phyloP scores from a whole-genome alignment of 1,140 invertebrate genomes.

The Drosophila carrolli region DNA sequence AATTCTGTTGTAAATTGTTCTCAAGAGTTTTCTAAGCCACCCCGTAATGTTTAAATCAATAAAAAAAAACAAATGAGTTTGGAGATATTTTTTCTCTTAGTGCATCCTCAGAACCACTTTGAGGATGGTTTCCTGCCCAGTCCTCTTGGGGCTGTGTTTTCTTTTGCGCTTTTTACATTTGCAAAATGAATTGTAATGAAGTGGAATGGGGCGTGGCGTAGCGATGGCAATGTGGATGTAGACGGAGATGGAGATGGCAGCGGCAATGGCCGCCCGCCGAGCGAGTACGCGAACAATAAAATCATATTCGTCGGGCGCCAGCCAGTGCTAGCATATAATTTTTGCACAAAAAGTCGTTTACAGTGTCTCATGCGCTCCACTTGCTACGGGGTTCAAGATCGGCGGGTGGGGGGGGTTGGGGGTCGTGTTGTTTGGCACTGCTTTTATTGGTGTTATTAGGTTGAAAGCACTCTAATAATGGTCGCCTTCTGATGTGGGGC shows the following conservation, averaged over 20 bases:
- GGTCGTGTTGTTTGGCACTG: conserved; percentile 61
- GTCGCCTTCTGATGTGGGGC: conserved; percentile 59
- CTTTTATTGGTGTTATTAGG: conserved; percentile 82
- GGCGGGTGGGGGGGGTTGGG: conserved; percentile 11
- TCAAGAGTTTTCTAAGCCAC: too few relatives aligned
- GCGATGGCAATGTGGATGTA: too few relatives aligned
- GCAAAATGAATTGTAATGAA: conserved; percentile 82
- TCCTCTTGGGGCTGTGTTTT: conserved; percentile 21
- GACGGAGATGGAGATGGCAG: not conserved
- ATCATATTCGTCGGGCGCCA: conserved; percentile 81
- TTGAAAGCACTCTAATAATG: conserved; percentile 79
- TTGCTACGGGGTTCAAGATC: conserved; percentile 13
- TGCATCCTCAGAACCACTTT: conserved; percentile 36
- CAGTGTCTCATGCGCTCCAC: conserved; percentile 58
- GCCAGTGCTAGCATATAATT: conserved; percentile 68
- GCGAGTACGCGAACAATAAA: conserved; percentile 72
- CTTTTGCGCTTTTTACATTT: conserved; percentile 74
- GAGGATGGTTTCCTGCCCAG: conserved; percentile 19
- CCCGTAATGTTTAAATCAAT: too few relatives aligned
- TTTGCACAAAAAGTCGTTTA: conserved; percentile 69
- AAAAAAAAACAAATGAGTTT: not conserved
- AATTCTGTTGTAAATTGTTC: too few relatives aligned
- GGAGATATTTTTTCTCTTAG: not conserved
- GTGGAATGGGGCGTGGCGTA: conserved; percentile 59
- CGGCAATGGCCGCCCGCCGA: conserved; percentile 57